Base-by-base conservation (phyloP, 35 echinoderm and acorn worm species). In the Apostichopus parvimensis region DNA sequence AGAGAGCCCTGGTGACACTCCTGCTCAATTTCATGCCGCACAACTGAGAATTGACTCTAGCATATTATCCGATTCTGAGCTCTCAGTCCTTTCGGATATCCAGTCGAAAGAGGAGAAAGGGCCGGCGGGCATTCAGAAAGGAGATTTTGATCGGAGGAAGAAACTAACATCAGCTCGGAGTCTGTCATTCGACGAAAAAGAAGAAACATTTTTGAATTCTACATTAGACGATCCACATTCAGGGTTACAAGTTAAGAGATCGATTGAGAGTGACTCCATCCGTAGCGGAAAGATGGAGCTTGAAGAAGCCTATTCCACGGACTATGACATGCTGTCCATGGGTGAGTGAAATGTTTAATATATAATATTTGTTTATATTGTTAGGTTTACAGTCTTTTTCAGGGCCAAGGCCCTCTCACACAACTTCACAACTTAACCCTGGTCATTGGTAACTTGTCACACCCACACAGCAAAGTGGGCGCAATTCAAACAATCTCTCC, bases 1-100 rank as follows among this genome's bases (percentile, higher is more conserved):
- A 20, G 89, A 91, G 73, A 91, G 89, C 73, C 89, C 89, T 55
- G 56, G 89, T 53, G 89, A 91, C 17, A 91, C 28, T 14, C 76
- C 89, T 13, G 71, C 89, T 57, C 89, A 91, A 53, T 91, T 91
- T 54, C 73, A 91, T 9, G 70, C 28, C 8, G 89, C 72, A 34
- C 70, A 78, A 52, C 28, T 91, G 89, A 91, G 73, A 79, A 78
- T 91, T 28, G 87, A 90, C 56, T 28, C 59, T 53, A 87, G 45
- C 56, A 11, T 90, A 4, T 9, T 54, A 2, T 90, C 87, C 12
- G 89, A 91, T 57, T 91, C 89, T 0, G 89, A 91, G 76, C 68
- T 23, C 6, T 91, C 89, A 23, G 89, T 91, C 9, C 9, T 78
- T 26, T 91, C 73, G 24, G 89, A 91, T 5, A n/a, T 73, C 34